phyloP scores from a whole-genome alignment of 1,140 invertebrate species.

The Zelostemma sp. region DNA sequence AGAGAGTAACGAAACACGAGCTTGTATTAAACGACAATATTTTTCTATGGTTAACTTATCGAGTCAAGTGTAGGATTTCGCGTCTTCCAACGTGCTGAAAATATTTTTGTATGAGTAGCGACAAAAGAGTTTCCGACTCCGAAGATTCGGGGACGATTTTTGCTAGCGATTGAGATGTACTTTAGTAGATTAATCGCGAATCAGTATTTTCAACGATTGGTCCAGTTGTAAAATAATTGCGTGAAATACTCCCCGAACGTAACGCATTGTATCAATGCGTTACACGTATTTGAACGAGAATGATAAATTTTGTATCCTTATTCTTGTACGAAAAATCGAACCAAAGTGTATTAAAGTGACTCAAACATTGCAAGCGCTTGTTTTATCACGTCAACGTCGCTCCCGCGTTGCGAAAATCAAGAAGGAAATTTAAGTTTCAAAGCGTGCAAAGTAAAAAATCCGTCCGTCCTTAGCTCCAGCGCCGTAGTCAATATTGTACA shows the following conservation, averaged over 20 bases:
- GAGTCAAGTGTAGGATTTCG: no score
- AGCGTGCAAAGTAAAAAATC: no score
- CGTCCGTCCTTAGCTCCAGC: background rate
- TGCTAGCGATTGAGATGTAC: background rate
- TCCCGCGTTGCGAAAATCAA: no score
- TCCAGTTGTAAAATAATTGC: background rate
- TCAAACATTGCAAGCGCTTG: background rate
- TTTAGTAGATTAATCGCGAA: conserved; percentile 5
- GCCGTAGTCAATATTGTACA: conserved; percentile 11
- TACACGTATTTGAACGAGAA: no score
- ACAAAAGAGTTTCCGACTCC: no score
- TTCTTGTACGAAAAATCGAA: background rate
- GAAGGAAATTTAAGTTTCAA: background rate
- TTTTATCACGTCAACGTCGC: no score
- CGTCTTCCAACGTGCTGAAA: no score
- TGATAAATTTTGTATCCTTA: background rate
- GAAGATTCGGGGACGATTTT: no score
- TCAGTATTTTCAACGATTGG: conserved; percentile 2
- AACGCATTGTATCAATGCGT: conserved; percentile 12
- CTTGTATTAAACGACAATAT: no score
- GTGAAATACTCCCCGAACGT: background rate
- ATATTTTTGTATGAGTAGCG: no score
- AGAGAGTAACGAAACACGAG: no score
- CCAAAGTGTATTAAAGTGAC: background rate
- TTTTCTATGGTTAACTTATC: no score